Evolutionary conservation across 2,113 vertebrate species (phyloP), one percentile per base, ranked within the genome.

Genomic region (Eurypyga helias): DNA sequence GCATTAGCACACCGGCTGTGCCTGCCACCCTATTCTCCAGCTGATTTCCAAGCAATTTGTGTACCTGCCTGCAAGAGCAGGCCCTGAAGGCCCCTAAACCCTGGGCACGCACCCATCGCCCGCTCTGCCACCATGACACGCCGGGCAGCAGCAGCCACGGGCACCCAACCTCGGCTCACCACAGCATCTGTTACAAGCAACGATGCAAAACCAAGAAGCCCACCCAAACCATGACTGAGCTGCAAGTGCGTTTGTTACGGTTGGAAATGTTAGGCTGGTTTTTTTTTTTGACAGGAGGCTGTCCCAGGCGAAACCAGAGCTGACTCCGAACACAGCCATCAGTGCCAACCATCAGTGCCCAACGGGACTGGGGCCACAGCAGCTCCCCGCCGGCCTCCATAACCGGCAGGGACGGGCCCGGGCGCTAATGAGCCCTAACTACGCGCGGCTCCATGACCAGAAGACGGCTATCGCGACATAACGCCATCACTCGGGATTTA

Each of bases 401-500:
- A 15, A 3, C 15, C 55, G 10, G 19, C 45, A 10, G 34, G 24
- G 25, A 16, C 25, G 5, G 33, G 3, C 43, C 41, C 41, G 41
- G 41, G 41, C 41, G 10, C 41, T 41, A 12, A 41, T 12, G 41
- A 41, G 15, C 25, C 29, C 4, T 3, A 7, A 36, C 26, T 15
- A 2, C 41, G 16, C 2, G 23, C 24, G 11, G 8, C 17, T 3
- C 23, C 4, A 5, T 0, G 10, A 6, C 12, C 31, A 6, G 23
- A 7, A 2, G 8, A 3, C 7, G 19, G 8, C 1, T 0, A 6
- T 1, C 3, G 6, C 4, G 14, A 3, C 55, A 2, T 6, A 5
- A 9, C 25, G 23, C 11, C 3, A 4, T 5, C 29, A 18, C 52
- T 17, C 31, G 3, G 4, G 1, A 2, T 5, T 4, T 1, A 29